Conservation (phyloP, 2,113 vertebrate genomes). For the Chaenocephalus aceratus region DNA sequence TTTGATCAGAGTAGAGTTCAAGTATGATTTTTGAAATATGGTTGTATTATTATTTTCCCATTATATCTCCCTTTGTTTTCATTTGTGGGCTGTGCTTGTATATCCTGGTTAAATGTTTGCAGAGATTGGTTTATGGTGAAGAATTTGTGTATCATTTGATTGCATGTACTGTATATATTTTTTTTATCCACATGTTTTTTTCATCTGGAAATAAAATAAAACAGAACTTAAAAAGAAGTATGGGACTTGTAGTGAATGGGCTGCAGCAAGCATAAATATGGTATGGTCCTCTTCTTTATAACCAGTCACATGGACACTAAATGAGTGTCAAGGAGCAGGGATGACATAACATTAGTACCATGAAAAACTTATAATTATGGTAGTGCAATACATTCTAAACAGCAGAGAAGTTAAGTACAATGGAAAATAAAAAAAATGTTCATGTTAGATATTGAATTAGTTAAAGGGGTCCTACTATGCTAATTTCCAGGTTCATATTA, state of each 20-base stretch:
- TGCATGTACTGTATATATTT: conserved; percentile 65
- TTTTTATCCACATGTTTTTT: conserved; percentile 50
- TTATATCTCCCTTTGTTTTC: conserved; percentile 38
- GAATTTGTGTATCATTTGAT: conserved; percentile 60
- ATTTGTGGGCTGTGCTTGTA: conserved; percentile 54
- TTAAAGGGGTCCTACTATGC: too few relatives aligned
- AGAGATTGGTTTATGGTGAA: conserved; percentile 56
- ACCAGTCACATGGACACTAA: conserved; percentile 35
- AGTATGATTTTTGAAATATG: conserved; percentile 24
- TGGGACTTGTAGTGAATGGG: conserved; percentile 75
- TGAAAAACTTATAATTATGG: neutral
- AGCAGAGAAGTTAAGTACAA: neutral
- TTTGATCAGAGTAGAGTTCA: conserved; percentile 25
- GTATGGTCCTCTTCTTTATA: conserved; percentile 68
- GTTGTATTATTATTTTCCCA: conserved; percentile 44
- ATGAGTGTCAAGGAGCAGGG: conserved; percentile 12
- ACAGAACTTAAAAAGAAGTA: conserved; percentile 55
- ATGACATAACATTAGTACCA: conserved; percentile 20
- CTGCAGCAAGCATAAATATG: conserved; percentile 68
- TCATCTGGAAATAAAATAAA: conserved; percentile 59
- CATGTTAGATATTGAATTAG: neutral
- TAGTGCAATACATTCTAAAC: neutral
- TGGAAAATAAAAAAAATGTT: neutral
- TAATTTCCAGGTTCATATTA: too few relatives aligned
- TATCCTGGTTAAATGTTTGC: conserved; percentile 53